Base-by-base conservation (phyloP, 37 sponge, comb jelly and placozoan genomes). In the Agelas oroides region DNA sequence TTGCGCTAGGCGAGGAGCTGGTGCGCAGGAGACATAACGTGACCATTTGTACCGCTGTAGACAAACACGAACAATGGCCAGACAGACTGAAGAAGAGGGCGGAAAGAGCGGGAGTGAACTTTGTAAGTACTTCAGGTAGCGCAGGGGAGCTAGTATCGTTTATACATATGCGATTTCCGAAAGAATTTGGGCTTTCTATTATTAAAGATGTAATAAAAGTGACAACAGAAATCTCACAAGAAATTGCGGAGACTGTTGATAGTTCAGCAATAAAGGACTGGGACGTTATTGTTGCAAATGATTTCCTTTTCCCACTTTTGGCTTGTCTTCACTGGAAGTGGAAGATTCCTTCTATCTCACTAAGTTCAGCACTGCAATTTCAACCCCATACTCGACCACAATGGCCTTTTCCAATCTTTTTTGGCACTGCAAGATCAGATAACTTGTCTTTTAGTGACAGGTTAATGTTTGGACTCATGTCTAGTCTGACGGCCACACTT, bases 11-110 rank as follows among this genome's bases (percentile, higher is more conserved):
- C 2, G 61, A 32, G 60, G 37, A 77, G 17, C 78, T 77, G 18
- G 63, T 61, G 25, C 20, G 38, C 1, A 77, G 35, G n/a, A 38
- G 63, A 57, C 78, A 77, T 54, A 35, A 73, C 20, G 74, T 73
- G 25, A 73, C 74, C 52, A 3, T 61, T 61, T 61, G 62, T 61
- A 61, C 62, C 17, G 17, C 58, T 56, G 58, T 56, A 19, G 58
- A 5, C 62, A 14, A 61, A 23, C n/a, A 56, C 14, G 27, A 12
- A 8, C 46, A 3, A 46, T 46, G 46, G 46, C 8, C 62, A 27
- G 27, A 61, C 14, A 5, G 3, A 61, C 62, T 14, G 27, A 61
- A 14, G 5, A 61, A 61, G 27, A 12, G 12, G n/a, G 62, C 62
- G 2, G 25, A 61, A 61, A 61, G 62, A 12, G 62, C 62, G 2